Conservation (phyloP, 2,888 invertebrate genomes). For the Agrotis exclamationis region DNA sequence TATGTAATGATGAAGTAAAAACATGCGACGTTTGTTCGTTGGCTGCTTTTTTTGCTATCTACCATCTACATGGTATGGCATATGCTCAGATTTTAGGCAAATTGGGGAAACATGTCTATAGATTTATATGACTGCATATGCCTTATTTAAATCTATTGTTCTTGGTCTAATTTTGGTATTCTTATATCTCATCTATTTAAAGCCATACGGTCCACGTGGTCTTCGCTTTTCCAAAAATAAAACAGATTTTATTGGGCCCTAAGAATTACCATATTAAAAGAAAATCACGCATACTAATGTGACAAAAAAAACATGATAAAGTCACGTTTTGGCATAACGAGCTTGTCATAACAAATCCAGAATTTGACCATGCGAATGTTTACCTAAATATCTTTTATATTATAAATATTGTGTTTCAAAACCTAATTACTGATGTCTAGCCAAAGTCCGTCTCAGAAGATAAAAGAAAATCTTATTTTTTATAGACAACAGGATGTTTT, state of each 20-base stretch:
- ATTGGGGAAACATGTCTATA: constrained; percentile 7
- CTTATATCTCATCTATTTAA: not conserved
- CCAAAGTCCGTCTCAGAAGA: not conserved
- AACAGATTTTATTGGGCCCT: not conserved
- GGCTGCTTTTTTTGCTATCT: constrained; percentile 28
- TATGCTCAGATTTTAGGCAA: constrained; percentile 12
- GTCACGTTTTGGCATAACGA: constrained; percentile 17
- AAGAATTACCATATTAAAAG: constrained; percentile 20
- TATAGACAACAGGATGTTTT: not conserved
- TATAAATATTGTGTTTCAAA: not conserved
- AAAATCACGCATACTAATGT: constrained; percentile 6
- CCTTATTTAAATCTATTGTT: not conserved
- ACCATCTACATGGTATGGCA: constrained; percentile 15
- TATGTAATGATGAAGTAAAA: not conserved
- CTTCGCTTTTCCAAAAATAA: not conserved
- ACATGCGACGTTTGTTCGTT: constrained; percentile 10
- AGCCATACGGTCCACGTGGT: not conserved
- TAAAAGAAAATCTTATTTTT: not conserved
- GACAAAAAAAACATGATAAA: not conserved
- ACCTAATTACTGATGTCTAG: constrained; percentile 4
- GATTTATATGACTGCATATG: too few relatives aligned
- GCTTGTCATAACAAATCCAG: not conserved
- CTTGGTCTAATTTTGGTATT: not conserved
- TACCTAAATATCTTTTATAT: not conserved
- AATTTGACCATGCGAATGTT: not conserved